A percentile compares a stretch with the other conserved stretches of the same genome.
Evolutionary conservation across 2,113 vertebrate genomes (phyloP).

Genomic region (Gymnocephalus cernua): DNA sequence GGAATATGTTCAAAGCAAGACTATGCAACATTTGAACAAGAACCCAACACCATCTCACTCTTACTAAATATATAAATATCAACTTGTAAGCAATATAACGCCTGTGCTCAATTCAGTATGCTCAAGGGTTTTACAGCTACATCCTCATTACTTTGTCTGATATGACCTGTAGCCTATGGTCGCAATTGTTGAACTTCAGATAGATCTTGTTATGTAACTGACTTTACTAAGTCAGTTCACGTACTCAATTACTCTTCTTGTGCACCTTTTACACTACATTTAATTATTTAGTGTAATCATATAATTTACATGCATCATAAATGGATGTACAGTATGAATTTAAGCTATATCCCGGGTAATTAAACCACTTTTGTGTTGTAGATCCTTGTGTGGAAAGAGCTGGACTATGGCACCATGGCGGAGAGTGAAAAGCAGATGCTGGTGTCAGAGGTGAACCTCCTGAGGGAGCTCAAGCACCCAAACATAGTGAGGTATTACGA

Average conservation of each 20-base stretch:
- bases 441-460: slow-evolving; percentile 96
- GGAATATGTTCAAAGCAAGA: not conserved
- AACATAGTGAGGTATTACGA: slow-evolving; percentile 97
- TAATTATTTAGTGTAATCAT: not conserved
- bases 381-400: slow-evolving; percentile 97
- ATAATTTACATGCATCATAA: not conserved
- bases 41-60: not conserved
- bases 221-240: not conserved
- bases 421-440: slow-evolving; percentile 97
- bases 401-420: slow-evolving; percentile 95
- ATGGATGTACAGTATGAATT: not conserved
- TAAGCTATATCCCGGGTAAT: not conserved
- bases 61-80: not conserved
- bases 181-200: not conserved
- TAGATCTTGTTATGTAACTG: not conserved
- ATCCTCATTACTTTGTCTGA: not conserved
- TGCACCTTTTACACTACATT: not conserved
- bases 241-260: not conserved
- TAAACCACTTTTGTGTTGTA: slow-evolving; percentile 48
- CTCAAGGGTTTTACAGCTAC: not conserved
- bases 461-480: slow-evolving; percentile 93
- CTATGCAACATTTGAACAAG: not conserved
- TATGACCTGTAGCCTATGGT: too few species aligned
- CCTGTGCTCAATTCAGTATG: not conserved
- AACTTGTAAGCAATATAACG: not conserved